Percentiles rank a stretch among this genome's conserved stretches.
Evolutionary conservation across 1,140 invertebrate genomes (phyloP).

Genomic region (Drosophila ambigua): DNA sequence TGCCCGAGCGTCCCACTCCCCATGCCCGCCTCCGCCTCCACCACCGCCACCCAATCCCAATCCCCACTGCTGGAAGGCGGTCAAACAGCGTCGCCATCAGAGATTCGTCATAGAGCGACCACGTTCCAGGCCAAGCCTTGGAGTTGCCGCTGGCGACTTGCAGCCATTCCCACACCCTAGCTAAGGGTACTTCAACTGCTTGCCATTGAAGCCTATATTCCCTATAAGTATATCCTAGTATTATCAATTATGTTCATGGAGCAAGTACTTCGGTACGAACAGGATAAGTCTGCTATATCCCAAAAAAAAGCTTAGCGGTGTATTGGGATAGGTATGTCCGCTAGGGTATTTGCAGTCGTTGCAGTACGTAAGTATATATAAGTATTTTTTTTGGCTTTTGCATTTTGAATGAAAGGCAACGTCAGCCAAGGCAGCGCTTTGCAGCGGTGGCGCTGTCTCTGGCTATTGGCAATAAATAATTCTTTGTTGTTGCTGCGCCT

Average conservation of each 20-base stretch:
- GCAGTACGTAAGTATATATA: not conserved
- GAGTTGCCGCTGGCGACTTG: constrained; percentile 40
- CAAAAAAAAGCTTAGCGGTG: too few species aligned
- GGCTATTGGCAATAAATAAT: constrained; percentile 78
- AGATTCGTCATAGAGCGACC: constrained; percentile 71
- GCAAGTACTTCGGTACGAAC: too few species aligned
- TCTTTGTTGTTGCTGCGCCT: constrained; percentile 58
- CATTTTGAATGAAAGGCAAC: constrained; percentile 73
- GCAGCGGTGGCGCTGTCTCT: constrained; percentile 10
- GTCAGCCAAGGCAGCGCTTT: constrained; percentile 8
- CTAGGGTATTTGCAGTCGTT: constrained; percentile 24
- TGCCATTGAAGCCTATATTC: not conserved
- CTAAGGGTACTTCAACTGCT: constrained; percentile 29
- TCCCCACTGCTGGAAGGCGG: too few species aligned
- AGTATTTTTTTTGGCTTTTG: constrained; percentile 24
- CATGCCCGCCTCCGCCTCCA: not conserved
- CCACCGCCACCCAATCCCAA: too few species aligned
- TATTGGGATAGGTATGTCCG: too few species aligned
- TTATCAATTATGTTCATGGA: too few species aligned
- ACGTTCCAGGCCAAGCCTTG: constrained; percentile 64
- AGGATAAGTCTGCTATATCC: too few species aligned
- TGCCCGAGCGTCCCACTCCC: constrained; percentile 12
- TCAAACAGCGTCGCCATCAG: constrained; percentile 18
- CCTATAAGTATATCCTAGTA: not conserved
- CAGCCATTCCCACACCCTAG: constrained; percentile 36